These are phyloP conservation scores for Irena cyanogastra DNA, from an alignment of 2,113 vertebrate species.

Conservation along the genomic window DNA sequence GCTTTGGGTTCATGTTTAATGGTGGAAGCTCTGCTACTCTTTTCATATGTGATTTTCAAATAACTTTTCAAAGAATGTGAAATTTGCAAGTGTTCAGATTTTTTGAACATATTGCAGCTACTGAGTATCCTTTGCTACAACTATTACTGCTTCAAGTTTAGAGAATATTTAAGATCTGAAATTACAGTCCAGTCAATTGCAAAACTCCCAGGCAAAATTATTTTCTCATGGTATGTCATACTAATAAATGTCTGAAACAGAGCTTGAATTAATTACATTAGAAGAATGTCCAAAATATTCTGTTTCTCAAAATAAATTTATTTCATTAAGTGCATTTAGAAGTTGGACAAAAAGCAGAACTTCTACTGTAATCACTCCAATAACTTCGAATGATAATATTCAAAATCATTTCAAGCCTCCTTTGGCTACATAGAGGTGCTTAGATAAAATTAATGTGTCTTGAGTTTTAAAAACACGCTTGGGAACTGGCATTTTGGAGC, in stretches of 20 bases:
- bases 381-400: neutral
- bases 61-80: neutral
- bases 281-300: neutral
- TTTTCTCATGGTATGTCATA: neutral
- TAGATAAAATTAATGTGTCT: neutral
- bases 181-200: neutral
- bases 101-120: neutral
- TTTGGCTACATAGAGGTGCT: neutral
- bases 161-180: neutral
- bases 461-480: neutral
- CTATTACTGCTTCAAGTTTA: neutral
- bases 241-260: neutral
- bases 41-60: neutral
- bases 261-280: neutral
- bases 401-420: neutral
- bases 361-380: neutral
- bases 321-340: neutral
- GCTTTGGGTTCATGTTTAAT: slow-evolving; percentile 43
- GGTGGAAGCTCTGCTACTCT: neutral
- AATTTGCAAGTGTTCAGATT: neutral
- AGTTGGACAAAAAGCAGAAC: neutral
- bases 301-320: slow-evolving; percentile 26
- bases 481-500: neutral
- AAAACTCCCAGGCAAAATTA: neutral
- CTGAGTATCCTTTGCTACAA: neutral